phyloP scores from a whole-genome alignment of 2,797 vertebrate species.

The Fratercula arctica region DNA sequence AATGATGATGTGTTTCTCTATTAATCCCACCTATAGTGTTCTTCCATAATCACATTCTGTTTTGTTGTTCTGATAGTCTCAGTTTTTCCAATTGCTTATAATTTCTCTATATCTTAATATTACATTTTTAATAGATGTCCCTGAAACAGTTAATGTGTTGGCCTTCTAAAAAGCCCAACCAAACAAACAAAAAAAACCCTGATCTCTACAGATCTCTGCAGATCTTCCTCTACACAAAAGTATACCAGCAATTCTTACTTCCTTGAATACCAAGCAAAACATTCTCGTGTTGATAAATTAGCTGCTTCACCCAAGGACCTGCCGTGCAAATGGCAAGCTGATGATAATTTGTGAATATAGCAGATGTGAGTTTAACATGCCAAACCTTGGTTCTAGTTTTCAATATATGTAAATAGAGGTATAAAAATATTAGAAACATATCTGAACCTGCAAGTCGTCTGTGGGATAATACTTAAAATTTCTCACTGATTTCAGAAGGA shows the following conservation, averaged over 20 bases:
- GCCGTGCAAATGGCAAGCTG: not conserved
- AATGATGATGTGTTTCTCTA: not conserved
- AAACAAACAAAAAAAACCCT: too few species aligned
- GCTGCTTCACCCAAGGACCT: not conserved
- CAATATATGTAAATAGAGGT: not conserved
- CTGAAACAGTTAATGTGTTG: not conserved
- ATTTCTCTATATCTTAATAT: not conserved
- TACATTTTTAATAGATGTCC: not conserved
- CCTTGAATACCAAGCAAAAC: not conserved
- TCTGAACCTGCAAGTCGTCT: not conserved
- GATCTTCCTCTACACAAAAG: not conserved
- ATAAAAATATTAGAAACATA: not conserved
- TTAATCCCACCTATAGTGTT: not conserved
- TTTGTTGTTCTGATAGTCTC: not conserved
- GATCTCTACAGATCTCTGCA: too few species aligned
- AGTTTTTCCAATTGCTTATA: not conserved
- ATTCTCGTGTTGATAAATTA: not conserved
- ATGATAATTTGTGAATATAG: not conserved
- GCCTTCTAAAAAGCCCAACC: not conserved
- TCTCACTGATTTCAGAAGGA: not conserved
- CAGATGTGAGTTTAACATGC: not conserved
- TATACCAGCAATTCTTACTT: not conserved
- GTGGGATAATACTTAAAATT: not conserved
- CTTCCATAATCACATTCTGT: fast-evolving
- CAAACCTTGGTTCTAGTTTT: not conserved